Evolutionary conservation across 2,888 invertebrate species (phyloP), one percentile per base, ranked within the genome.

Genomic region (Drosophila sordidula): DNA sequence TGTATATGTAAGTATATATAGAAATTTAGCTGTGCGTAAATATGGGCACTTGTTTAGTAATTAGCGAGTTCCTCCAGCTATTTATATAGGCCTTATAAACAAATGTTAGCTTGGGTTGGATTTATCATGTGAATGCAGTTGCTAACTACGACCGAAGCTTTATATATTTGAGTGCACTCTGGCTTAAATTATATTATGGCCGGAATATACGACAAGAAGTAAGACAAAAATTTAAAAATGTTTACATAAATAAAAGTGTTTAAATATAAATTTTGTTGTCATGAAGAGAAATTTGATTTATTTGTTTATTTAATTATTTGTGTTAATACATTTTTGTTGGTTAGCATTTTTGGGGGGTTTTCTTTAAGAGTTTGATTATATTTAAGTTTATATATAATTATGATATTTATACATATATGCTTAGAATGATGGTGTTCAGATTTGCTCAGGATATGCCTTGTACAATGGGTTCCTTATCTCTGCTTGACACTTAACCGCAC

Each of bases 31-130:
- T 34, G 2, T 38, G 52, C 39, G 18, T 55, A 54, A 57, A 61
- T 66, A 49, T 44, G 18, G 72, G 36, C 63, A 68, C 55, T 59
- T 58, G 55, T 46, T 42, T 57, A 64, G 62, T 59, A 55, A 74
- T 63, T 59, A 52, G 58, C 38, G 32, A 22, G 14, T 55, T 25
- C 46, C 32, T 22, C 3, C 32, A 64, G 9, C 4, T 38, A 14
- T n/a, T 9, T 42, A 26, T 16, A 36, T 14, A 14, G 9, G 34
- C 34, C 12, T 12, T 34, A 1, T 3, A 3, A 34, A 4, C 34
- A 34, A 34, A 34, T 34, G 6, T 12, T 34, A 32, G 2, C 9
- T 8, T 29, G 26, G 12, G 34, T 34, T 34, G 34, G 4, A 12
- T 11, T 32, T 11, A 11, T 32, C 11, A 32, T 34, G 12, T 34